Evolutionary conservation across 64 coral and sea anemone genomes (phyloP).

Genomic region (Montipora capricornis): DNA sequence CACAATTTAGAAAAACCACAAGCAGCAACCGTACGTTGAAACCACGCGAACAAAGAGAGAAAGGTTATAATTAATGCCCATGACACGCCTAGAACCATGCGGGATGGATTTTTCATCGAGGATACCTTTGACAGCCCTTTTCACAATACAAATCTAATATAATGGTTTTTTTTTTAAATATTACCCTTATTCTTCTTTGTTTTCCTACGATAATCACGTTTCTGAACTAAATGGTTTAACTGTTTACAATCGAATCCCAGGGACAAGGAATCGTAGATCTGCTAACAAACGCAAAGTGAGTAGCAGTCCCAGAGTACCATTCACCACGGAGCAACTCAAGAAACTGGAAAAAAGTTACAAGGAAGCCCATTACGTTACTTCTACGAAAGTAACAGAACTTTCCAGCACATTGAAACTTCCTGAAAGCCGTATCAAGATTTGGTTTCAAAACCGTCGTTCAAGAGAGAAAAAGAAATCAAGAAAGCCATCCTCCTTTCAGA

Average conservation of each 20-base stretch:
- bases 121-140: not conserved
- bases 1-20: too few relatives aligned
- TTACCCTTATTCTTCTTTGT: not conserved
- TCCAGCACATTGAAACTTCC: constrained; percentile 10
- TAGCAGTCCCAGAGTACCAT: constrained; percentile 16
- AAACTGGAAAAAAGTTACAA: constrained; percentile 30
- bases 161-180: not conserved
- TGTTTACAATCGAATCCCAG: constrained; percentile 14
- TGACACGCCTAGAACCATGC: not conserved
- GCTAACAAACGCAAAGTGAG: constrained; percentile 15
- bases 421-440: constrained; percentile 47
- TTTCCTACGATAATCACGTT: not conserved
- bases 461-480: constrained; percentile 25
- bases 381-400: not conserved
- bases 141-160: too few relatives aligned
- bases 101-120: not conserved
- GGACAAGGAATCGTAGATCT: constrained; percentile 38
- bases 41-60: too few relatives aligned
- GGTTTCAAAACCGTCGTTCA: constrained; percentile 41
- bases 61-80: too few relatives aligned
- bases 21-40: too few relatives aligned
- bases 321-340: constrained; percentile 25
- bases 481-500: not conserved
- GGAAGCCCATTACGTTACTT: constrained; percentile 13
- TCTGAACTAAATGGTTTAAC: not conserved